Conservation (phyloP, 2,113 vertebrate genomes). For the Psilopsiagon aymara region DNA sequence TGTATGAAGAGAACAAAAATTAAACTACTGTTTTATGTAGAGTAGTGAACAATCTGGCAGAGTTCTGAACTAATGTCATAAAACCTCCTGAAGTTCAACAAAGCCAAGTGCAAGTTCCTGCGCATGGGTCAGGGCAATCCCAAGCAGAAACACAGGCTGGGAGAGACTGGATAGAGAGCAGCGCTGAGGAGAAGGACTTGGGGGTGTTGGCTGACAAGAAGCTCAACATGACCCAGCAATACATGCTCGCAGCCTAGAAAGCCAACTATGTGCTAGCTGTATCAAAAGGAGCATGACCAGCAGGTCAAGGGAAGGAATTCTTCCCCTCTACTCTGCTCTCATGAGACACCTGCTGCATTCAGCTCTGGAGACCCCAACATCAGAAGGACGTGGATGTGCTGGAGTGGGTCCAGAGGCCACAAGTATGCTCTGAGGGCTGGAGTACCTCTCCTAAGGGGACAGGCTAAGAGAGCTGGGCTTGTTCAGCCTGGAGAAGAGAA, state of each 20-base stretch:
- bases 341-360: background rate
- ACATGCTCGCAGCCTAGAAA: background rate
- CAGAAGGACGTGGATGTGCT: background rate
- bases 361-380: background rate
- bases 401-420: background rate
- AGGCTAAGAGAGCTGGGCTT: background rate
- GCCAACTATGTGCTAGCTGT: background rate
- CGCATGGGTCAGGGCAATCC: background rate
- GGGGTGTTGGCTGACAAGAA: background rate
- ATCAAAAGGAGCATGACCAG: background rate
- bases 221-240: background rate
- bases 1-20: background rate
- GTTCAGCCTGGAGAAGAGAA: background rate
- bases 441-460: background rate
- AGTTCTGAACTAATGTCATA: background rate
- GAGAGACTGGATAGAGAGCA: background rate
- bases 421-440: background rate
- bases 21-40: background rate
- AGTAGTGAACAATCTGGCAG: background rate
- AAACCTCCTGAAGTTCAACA: background rate
- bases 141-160: background rate
- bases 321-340: background rate
- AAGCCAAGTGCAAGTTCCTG: background rate
- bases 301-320: background rate
- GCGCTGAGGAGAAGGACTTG: background rate